Base-by-base conservation (phyloP, 2,888 invertebrate species). In the Timandra comae region DNA sequence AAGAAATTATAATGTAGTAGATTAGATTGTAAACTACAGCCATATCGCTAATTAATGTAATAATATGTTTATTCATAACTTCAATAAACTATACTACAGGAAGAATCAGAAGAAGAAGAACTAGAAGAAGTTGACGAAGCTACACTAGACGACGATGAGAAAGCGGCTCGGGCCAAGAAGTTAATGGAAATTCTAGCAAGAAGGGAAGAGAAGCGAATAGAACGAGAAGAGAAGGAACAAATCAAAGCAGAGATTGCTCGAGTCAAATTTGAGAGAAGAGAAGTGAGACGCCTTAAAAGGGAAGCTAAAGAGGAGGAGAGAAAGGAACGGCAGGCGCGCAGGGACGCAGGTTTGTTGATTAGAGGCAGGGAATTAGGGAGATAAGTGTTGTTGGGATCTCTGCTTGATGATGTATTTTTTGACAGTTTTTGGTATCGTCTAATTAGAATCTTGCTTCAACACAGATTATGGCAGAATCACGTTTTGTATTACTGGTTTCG, bases 51-150 rank as follows among this genome's bases (percentile, higher is more conserved):
- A n/a, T n/a, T n/a, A n/a, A n/a, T n/a, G n/a, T n/a, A n/a, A n/a
- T n/a, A n/a, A n/a, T n/a, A n/a, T n/a, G n/a, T n/a, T n/a, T n/a
- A n/a, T n/a, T n/a, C n/a, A n/a, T n/a, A n/a, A n/a, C n/a, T n/a
- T n/a, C n/a, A n/a, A n/a, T n/a, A n/a, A n/a, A n/a, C n/a, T n/a
- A n/a, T n/a, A n/a, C n/a, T 25, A 0, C 22, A 79, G 76, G 64
- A 62, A 9, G 65, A 69, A 25, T 61, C 57, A 8, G 71, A 72
- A 34, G 72, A 71, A 32, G 74, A 75, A 42, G 63, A 56, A 13
- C 49, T 77, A 19, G 87, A 86, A 51, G 79, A 79, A 57, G 74
- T 81, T 1, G 79, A 78, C 31, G 78, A 86, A 53, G 47, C 61
- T 0, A 74, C 76, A 7, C 50, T 79, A 29, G 84, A 84, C 30